Evolutionary conservation across 2,113 vertebrate genomes (phyloP).

Genomic region (Dermatemys mawii): DNA sequence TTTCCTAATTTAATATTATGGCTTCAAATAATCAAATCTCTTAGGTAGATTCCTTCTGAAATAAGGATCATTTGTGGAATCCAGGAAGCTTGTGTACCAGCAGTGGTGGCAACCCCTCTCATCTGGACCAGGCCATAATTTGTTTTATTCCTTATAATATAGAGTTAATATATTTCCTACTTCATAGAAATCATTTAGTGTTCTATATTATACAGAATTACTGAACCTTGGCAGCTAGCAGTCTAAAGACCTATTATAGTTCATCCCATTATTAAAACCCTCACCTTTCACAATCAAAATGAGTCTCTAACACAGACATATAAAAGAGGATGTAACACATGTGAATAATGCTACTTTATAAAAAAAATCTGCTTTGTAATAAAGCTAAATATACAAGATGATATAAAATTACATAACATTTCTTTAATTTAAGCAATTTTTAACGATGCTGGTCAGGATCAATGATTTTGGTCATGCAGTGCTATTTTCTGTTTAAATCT

Average conservation of each 20-base stretch:
- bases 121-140: neutral
- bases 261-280: neutral
- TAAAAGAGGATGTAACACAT: neutral
- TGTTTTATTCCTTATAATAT: neutral
- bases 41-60: neutral
- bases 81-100: neutral
- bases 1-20: neutral
- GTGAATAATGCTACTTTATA: neutral
- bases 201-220: neutral
- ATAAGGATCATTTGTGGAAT: neutral
- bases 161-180: neutral
- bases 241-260: neutral
- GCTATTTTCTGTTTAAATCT: neutral
- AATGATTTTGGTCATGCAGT: neutral
- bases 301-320: neutral
- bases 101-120: neutral
- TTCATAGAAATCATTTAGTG: neutral
- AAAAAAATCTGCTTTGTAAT: conserved; percentile 23
- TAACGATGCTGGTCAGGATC: conserved; percentile 26
- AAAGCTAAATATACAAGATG: neutral
- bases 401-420: neutral
- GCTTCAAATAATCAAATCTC: neutral
- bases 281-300: neutral
- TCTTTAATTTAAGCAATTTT: conserved; percentile 21
- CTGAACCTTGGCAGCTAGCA: neutral